Evolutionary conservation across 2,888 invertebrate species (phyloP).

Genomic region (Eilema caniola): DNA sequence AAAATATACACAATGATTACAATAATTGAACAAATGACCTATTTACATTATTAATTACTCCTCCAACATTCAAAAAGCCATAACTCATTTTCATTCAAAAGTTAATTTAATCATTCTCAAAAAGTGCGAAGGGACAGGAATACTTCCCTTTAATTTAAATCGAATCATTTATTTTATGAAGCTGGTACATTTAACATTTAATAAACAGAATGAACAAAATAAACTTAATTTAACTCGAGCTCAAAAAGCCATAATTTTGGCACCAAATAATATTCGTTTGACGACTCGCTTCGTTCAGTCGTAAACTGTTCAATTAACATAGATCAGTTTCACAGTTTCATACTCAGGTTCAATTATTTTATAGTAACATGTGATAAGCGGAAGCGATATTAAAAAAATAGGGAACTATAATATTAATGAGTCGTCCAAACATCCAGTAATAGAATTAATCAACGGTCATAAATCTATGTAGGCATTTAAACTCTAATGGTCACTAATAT

Average conservation of each 20-base stretch:
- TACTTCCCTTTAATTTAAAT: not conserved
- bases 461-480: too few species aligned
- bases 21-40: not conserved
- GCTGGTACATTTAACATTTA: conserved; percentile 11
- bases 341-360: conserved; percentile 37
- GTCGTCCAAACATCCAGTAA: too few species aligned
- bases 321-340: conserved; percentile 62
- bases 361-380: conserved; percentile 14
- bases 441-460: too few species aligned
- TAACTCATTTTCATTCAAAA: not conserved
- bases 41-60: not conserved
- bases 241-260: conserved; percentile 1
- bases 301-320: conserved; percentile 64
- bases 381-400: conserved; percentile 7
- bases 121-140: not conserved
- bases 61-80: not conserved
- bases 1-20: conserved; percentile 1
- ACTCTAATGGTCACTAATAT: too few species aligned
- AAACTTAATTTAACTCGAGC: not conserved
- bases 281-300: conserved; percentile 51
- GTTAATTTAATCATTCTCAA: not conserved
- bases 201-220: conserved; percentile 18
- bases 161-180: conserved; percentile 12
- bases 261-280: conserved; percentile 27
- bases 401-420: too few species aligned